Evolutionary conservation across 2,888 invertebrate genomes (phyloP), one percentile per base, ranked within the genome.

Genomic region (Rotaria sp.): DNA sequence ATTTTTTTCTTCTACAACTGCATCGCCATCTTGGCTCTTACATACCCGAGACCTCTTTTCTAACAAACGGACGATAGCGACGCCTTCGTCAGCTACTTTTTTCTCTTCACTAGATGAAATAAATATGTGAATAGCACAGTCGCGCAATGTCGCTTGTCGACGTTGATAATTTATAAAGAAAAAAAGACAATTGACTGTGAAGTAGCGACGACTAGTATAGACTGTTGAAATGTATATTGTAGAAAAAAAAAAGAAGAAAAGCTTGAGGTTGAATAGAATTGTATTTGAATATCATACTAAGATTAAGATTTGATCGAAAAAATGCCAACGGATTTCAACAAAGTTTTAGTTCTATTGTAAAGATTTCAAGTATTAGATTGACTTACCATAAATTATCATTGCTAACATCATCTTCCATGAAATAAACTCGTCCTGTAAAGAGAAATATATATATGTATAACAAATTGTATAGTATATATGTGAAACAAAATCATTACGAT

Each of bases 131-230:
- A 67, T 67, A 67, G 30, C 67, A 67, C 67, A 35, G 67, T 67
- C 67, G 67, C 67, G 67, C 67, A 67, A 67, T 67, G 67, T 67
- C 67, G 67, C 67, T 67, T 67, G 67, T 38, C 67, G 67, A 18
- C 67, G 67, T 67, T 18, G 67, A 67, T 38, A 67, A 35, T 35
- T 67, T 67, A 38, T 67, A 21, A 67, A 67, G 35, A 38, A 21
- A 59, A 67, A 67, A 35, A 1, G 67, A 67, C 67, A 35, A 21
- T 21, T 38, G 67, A 67, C 67, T 67, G 67, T 15, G 67, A 67
- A 67, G 67, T 67, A 67, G 67, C 67, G 67, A 67, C 67, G 67
- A 67, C 67, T 67, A 67, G 35, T 67, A 35, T 30, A 18, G 8
- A 38, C 30, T 35, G 1, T 5, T 35, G 21, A 67, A 67, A 21